These are phyloP conservation scores for Cheilosia vernalis DNA, from an alignment of 2,888 invertebrate genomes.

Conservation along the genomic window DNA sequence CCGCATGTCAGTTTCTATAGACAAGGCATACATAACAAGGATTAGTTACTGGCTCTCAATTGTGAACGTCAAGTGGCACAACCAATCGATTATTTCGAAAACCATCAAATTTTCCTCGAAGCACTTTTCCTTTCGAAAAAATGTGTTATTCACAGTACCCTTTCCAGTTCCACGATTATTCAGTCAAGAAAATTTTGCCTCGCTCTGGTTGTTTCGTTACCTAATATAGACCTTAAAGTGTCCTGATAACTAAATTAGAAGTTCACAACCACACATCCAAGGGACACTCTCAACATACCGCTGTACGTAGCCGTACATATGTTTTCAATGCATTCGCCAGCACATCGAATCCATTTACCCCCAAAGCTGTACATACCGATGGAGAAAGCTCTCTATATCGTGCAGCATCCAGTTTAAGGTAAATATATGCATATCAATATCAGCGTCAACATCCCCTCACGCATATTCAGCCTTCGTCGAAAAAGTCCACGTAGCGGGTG, in stretches of 20 bases:
- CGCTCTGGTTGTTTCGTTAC: conserved; percentile 20
- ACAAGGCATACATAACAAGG: too few species aligned
- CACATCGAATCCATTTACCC: conserved; percentile 23
- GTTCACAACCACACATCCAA: conserved; percentile 5
- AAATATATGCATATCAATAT: conserved; percentile 21
- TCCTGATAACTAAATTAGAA: conserved; percentile 39
- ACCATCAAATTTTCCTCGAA: not conserved
- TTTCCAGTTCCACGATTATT: conserved; percentile 9
- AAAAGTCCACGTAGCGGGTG: conserved; percentile 34
- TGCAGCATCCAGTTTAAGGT: conserved; percentile 47
- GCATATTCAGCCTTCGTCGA: conserved; percentile 54
- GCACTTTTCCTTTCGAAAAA: conserved; percentile 44
- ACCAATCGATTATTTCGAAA: too few species aligned
- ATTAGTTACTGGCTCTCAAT: too few species aligned
- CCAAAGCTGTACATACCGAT: conserved; percentile 52
- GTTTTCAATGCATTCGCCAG: conserved; percentile 34
- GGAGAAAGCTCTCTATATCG: conserved; percentile 52
- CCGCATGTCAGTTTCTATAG: too few species aligned
- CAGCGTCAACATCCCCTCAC: conserved; percentile 36
- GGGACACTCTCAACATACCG: not conserved
- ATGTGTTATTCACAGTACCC: not conserved
- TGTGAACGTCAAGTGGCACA: too few species aligned
- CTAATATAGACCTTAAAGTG: conserved; percentile 19
- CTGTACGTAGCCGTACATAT: not conserved
- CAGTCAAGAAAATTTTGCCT: conserved; percentile 18